Percentiles rank a stretch among this genome's conserved stretches.
Evolutionary conservation across 2,888 invertebrate genomes (phyloP).

Genomic region (Pollenia griseotomentosa): DNA sequence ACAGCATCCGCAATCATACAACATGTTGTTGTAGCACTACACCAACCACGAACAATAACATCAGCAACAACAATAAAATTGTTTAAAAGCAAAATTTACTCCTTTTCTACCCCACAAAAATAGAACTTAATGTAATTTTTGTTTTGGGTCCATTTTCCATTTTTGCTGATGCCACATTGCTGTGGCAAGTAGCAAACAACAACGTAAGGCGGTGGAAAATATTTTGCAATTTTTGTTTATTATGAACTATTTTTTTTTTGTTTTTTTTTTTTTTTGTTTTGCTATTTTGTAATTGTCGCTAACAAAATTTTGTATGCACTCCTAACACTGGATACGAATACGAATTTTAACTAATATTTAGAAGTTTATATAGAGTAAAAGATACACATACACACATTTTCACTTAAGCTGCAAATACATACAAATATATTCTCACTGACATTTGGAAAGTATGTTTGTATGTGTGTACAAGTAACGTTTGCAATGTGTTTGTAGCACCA

Average conservation of each 20-base stretch:
- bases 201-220: slow-evolving; percentile 26
- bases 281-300: slow-evolving; percentile 47
- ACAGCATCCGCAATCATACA: slow-evolving; percentile 31
- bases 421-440: background rate
- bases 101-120: slow-evolving; percentile 6
- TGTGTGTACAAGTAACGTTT: slow-evolving; percentile 5
- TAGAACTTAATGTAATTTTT: slow-evolving; percentile 44
- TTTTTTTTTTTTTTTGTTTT: background rate
- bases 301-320: slow-evolving; percentile 53
- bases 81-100: slow-evolving; percentile 40
- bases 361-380: slow-evolving; percentile 24
- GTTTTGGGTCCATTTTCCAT: slow-evolving; percentile 43
- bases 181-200: slow-evolving; percentile 1
- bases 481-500: slow-evolving; percentile 39
- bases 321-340: slow-evolving; percentile 38
- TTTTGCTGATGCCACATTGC: slow-evolving; percentile 19
- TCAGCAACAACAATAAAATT: slow-evolving; percentile 50
- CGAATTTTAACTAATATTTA: slow-evolving; percentile 58
- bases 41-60: slow-evolving; percentile 24
- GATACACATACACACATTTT: slow-evolving; percentile 15
- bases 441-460: background rate
- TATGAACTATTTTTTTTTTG: slow-evolving; percentile 4
- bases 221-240: slow-evolving; percentile 53
- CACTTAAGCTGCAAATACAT: background rate
- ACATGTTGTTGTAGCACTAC: background rate